Base-by-base conservation (phyloP, 2,797 vertebrate species). In the Triplophysa yarkandensis region DNA sequence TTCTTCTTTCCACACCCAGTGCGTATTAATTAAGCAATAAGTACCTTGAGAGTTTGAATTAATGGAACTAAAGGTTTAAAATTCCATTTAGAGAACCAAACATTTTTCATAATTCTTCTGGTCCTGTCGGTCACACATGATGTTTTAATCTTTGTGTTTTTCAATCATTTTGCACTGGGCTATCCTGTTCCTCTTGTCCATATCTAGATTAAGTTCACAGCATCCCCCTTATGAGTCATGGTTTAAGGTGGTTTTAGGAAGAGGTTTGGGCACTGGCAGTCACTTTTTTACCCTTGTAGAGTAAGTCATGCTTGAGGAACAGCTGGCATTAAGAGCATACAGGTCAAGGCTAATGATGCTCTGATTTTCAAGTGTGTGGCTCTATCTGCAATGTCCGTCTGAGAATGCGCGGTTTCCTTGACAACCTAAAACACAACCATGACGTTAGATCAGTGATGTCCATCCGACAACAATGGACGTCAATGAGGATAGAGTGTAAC, bases 401-500 rank as follows among this genome's bases (percentile, higher is more conserved):
- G 28, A 84, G 80, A 79, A 78, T 78, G 7, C 68, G 43, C 36
- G 16, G 83, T 87, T 89, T 80, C 91, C 80, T 78, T 89, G 84
- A 85, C 81, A 87, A 90, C 86, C 68, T n/a, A 32, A 19, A 25
- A 36, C 50, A 77, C 68, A 71, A 78, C 78, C 84, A 84, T 83
- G 70, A 77, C 82, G 72, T 82, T 77, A 64, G n/a, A 76, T 79
- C 61, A 78, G 70, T 80, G 86, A 36, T 55, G 54, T 73, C 61
- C 32, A 74, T 86, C 71, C 74, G 74, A 82, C 80, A 55, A 80
- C 77, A 3, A 6, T 79, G 72, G 55, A 82, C 79, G 86, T 85
- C 54, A 39, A 61, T 14, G 25, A 70, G 74, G 77, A 83, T 77
- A 44, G 27, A 73, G 77, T 76, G 78, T 79, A 78, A 82, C 87